These are phyloP conservation scores for Mamestra configurata DNA, from an alignment of 1,140 invertebrate species.

Conservation along the genomic window DNA sequence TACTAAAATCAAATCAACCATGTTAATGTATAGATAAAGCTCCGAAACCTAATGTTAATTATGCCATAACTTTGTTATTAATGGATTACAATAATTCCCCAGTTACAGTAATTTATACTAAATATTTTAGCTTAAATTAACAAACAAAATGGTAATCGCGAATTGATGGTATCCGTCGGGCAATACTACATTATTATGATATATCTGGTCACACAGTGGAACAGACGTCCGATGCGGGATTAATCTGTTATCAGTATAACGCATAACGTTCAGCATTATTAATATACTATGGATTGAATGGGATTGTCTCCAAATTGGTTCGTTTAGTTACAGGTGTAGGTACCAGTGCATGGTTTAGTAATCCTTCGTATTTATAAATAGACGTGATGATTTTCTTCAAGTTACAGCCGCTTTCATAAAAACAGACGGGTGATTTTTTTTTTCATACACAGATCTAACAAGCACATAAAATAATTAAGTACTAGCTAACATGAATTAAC, in stretches of 20 bases:
- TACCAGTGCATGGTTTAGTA: no score
- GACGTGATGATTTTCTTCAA: no score
- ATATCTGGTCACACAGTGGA: not conserved
- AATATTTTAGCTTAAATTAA: slow-evolving; percentile 16
- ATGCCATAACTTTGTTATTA: not conserved
- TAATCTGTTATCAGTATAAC: slow-evolving; percentile 42
- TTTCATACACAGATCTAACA: no score
- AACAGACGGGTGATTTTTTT: no score
- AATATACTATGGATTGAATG: slow-evolving; percentile 21
- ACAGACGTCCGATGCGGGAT: slow-evolving; percentile 38
- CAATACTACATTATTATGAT: not conserved
- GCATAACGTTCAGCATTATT: slow-evolving; percentile 26
- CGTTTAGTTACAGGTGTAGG: not conserved
- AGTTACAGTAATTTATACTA: not conserved
- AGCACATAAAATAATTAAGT: no score
- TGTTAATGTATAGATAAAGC: no score
- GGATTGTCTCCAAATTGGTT: not conserved
- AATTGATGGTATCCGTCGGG: not conserved
- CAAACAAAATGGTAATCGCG: slow-evolving; percentile 18
- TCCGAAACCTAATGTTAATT: no score
- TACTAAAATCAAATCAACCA: no score
- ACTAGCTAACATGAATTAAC: no score
- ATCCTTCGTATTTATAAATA: no score
- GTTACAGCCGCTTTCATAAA: no score
- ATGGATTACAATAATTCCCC: not conserved